phyloP scores from a whole-genome alignment of 2,797 vertebrate genomes.

The Peromyscus eremicus region DNA sequence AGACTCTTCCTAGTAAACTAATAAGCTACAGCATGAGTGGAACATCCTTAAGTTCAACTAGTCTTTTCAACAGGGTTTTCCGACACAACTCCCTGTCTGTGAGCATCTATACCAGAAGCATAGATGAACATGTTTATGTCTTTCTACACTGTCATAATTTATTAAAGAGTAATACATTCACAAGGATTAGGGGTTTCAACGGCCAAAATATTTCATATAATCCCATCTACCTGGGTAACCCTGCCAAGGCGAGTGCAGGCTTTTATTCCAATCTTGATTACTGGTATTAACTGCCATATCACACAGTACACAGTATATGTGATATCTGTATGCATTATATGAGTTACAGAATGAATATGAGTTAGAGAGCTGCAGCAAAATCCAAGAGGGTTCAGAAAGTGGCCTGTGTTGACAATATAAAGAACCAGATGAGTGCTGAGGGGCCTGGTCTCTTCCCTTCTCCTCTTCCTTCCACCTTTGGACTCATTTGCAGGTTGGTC shows the following conservation, averaged over 20 bases:
- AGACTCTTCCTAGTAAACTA: neutral
- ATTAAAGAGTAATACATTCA: neutral
- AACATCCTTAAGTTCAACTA: too few relatives aligned
- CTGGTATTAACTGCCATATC: neutral
- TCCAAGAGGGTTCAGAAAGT: neutral
- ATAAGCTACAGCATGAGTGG: neutral
- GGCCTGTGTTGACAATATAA: neutral
- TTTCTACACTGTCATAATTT: neutral
- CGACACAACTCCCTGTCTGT: neutral
- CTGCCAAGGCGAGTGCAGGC: neutral
- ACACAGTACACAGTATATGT: neutral
- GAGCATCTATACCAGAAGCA: neutral
- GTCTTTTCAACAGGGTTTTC: neutral
- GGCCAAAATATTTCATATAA: neutral
- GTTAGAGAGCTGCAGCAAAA: neutral
- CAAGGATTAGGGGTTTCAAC: neutral
- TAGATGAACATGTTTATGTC: neutral
- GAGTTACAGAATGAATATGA: neutral
- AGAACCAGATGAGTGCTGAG: neutral
- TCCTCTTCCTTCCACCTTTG: neutral
- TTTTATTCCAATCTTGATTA: neutral
- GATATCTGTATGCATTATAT: too few relatives aligned
- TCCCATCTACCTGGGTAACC: neutral
- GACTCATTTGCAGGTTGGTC: neutral
- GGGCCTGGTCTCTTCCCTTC: neutral